These are phyloP conservation scores for Diaphora mendica DNA, from an alignment of 2,888 invertebrate species.

Conservation along the genomic window DNA sequence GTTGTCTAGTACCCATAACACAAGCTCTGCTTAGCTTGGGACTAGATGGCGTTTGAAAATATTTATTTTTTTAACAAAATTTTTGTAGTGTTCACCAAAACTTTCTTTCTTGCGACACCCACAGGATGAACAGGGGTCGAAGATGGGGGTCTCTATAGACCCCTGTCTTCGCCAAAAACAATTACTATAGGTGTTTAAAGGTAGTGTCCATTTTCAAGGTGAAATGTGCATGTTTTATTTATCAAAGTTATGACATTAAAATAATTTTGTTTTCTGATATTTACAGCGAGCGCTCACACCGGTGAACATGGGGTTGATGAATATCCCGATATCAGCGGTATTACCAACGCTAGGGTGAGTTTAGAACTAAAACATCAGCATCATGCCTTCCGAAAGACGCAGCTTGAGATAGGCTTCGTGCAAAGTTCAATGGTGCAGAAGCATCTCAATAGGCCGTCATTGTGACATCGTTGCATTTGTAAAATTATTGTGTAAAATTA, in stretches of 20 bases:
- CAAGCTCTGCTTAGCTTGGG: too few relatives aligned
- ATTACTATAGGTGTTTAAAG: background rate
- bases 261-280: slow-evolving; percentile 32
- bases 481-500: too few relatives aligned
- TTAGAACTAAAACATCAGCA: slow-evolving; percentile 90
- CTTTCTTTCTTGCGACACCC: too few relatives aligned
- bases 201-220: background rate
- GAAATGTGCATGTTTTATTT: background rate
- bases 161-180: background rate
- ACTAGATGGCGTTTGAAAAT: too few relatives aligned
- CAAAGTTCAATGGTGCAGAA: too few relatives aligned
- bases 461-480: too few relatives aligned
- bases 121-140: too few relatives aligned
- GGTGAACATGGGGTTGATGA: slow-evolving; percentile 97
- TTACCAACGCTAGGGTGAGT: slow-evolving; percentile 95
- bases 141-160: too few relatives aligned
- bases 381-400: slow-evolving; percentile 89
- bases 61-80: too few relatives aligned
- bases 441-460: too few relatives aligned
- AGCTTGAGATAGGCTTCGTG: background rate
- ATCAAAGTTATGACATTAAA: background rate
- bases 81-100: too few relatives aligned
- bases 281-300: slow-evolving; percentile 93
- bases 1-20: too few relatives aligned
- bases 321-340: slow-evolving; percentile 97